Conservation (phyloP, 2,797 vertebrate genomes). For the Parotocinclus haroldoi region DNA sequence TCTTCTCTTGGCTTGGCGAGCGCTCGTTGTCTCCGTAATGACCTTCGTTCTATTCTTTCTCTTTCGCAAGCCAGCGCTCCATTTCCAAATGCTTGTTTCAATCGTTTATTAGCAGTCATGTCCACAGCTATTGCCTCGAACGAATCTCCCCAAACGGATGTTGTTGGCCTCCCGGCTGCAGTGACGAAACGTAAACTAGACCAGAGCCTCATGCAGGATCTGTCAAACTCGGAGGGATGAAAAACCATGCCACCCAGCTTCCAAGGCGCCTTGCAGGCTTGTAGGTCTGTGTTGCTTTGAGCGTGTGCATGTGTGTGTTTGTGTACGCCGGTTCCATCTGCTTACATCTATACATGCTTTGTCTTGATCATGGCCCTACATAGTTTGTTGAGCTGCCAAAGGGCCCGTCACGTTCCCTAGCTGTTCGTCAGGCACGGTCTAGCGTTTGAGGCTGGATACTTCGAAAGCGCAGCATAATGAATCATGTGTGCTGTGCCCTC, state of each 20-base stretch:
- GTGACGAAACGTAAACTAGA: constrained; percentile 16
- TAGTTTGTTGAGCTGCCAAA: constrained; percentile 6
- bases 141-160: constrained; percentile 27
- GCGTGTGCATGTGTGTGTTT: constrained; percentile 15
- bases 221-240: constrained; percentile 4
- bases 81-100: constrained; percentile 29
- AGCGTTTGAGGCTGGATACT: too few relatives aligned
- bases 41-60: constrained; percentile 1
- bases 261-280: not conserved
- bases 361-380: constrained; percentile 1
- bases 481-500: constrained; percentile 6
- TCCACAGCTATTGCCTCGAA: constrained; percentile 34
- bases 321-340: constrained; percentile 19
- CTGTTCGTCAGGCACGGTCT: too few relatives aligned
- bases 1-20: constrained; percentile 42
- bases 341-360: constrained; percentile 3
- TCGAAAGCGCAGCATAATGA: not conserved
- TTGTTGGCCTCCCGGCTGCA: constrained; percentile 12
- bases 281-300: not conserved
- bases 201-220: constrained; percentile 21
- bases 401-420: not conserved
- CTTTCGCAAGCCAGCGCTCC: too few relatives aligned
- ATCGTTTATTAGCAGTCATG: constrained; percentile 31
- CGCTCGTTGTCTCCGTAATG: constrained; percentile 46
- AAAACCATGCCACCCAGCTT: not conserved